These are phyloP conservation scores for Drosophila pseudotakahashii DNA, from an alignment of 2,888 invertebrate genomes.

Conservation along the genomic window DNA sequence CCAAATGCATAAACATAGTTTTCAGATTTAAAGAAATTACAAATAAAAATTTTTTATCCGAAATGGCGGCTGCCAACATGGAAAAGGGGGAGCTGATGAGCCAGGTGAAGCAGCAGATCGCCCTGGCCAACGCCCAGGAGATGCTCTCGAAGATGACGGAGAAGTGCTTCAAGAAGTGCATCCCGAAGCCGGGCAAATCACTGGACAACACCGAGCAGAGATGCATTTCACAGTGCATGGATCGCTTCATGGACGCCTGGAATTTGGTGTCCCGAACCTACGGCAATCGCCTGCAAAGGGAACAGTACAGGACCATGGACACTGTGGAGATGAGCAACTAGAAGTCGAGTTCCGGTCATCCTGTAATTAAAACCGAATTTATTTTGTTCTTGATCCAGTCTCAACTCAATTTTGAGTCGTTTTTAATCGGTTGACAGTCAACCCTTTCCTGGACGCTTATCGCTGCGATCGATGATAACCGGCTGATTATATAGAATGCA, in stretches of 20 bases:
- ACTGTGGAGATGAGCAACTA: constrained; percentile 29
- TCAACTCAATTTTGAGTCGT: background rate
- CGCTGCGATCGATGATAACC: constrained; percentile 15
- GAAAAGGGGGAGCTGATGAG: constrained; percentile 96
- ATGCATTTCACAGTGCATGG: constrained; percentile 99
- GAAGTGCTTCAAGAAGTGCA: constrained; percentile 98
- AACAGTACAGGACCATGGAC: constrained; percentile 81
- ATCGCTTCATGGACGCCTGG: constrained; percentile 98
- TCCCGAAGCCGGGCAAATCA: constrained; percentile 94
- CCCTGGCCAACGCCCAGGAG: constrained; percentile 96
- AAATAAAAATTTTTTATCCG: constrained; percentile 27
- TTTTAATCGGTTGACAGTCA: background rate
- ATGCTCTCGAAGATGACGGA: constrained; percentile 96
- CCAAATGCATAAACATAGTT: background rate
- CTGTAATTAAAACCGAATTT: constrained; percentile 21
- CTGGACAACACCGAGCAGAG: constrained; percentile 94
- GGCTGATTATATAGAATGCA: constrained; percentile 31
- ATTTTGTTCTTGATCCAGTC: constrained; percentile 1
- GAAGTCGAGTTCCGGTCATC: background rate
- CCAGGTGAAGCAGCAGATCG: constrained; percentile 97
- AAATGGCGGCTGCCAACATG: constrained; percentile 85
- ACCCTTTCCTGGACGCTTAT: constrained; percentile 3
- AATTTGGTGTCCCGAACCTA: constrained; percentile 96
- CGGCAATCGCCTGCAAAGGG: constrained; percentile 92
- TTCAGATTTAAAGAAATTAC: constrained; percentile 1